Evolutionary conservation across 2,888 invertebrate genomes (phyloP).

Genomic region (Volucella inflata): DNA sequence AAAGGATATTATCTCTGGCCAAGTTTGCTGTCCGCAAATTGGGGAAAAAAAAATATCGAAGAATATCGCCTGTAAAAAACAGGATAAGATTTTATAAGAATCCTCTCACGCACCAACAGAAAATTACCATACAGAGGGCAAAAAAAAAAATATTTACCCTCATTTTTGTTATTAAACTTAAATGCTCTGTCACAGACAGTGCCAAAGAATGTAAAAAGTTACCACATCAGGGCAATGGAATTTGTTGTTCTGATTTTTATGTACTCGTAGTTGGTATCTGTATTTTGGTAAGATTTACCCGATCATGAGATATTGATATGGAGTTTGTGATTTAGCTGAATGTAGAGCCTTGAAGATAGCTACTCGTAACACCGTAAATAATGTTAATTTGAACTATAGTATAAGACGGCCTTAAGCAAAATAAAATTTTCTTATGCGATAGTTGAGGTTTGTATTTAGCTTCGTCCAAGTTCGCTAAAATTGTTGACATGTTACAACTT

Average conservation of each 20-base stretch:
- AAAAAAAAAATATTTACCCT: constrained; percentile 22
- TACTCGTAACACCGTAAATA: too few relatives aligned
- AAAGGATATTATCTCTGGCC: constrained; percentile 29
- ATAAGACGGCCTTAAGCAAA: too few relatives aligned
- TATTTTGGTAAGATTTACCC: neutral
- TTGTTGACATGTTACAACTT: too few relatives aligned
- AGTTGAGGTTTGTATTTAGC: too few relatives aligned
- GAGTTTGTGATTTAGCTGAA: too few relatives aligned
- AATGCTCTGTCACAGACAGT: constrained; percentile 33
- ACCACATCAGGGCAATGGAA: constrained; percentile 13
- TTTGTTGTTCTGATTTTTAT: constrained; percentile 38
- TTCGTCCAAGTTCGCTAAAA: too few relatives aligned
- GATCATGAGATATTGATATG: too few relatives aligned
- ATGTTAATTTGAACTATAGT: too few relatives aligned
- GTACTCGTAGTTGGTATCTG: constrained; percentile 24
- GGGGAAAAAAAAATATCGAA: constrained; percentile 11
- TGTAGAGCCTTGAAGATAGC: too few relatives aligned
- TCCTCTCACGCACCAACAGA: constrained; percentile 53
- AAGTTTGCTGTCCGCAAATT: constrained; percentile 40
- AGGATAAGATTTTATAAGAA: constrained; percentile 7
- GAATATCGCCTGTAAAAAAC: neutral
- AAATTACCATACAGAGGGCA: constrained; percentile 47
- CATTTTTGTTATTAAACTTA: constrained; percentile 23
- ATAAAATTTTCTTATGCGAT: too few relatives aligned
- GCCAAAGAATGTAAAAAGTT: neutral